Conservation (phyloP, 1,140 invertebrate species). For the Asbolus verrucosus region DNA sequence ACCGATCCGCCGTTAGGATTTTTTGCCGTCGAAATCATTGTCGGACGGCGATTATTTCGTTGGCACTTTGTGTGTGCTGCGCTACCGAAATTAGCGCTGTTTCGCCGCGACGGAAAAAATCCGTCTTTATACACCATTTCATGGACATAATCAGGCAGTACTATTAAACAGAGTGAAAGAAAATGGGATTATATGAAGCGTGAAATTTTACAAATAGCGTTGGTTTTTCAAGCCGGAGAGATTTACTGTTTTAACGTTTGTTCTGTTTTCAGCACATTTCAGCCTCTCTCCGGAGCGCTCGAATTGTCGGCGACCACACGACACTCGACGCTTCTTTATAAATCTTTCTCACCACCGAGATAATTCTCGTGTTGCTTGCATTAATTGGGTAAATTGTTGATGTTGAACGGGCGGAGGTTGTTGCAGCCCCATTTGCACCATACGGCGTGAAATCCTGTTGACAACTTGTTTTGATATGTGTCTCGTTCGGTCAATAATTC, state of each 20-base stretch:
- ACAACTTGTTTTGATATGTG: constrained; percentile 36
- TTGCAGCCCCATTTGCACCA: constrained; percentile 1
- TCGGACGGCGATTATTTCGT: neutral
- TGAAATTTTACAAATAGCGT: constrained; percentile 44
- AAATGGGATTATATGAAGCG: constrained; percentile 44
- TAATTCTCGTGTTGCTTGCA: constrained; percentile 17
- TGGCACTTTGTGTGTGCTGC: constrained; percentile 7
- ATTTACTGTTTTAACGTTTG: constrained; percentile 17
- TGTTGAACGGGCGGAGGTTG: neutral
- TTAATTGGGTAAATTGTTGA: constrained; percentile 26
- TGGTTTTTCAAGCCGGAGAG: constrained; percentile 28
- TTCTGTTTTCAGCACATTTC: neutral
- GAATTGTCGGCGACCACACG: too few relatives aligned
- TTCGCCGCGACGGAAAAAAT: neutral
- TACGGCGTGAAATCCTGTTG: constrained; percentile 24
- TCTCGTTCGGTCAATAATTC: constrained; percentile 17
- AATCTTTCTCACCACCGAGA: too few relatives aligned
- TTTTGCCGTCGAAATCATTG: neutral
- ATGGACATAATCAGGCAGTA: constrained; percentile 36
- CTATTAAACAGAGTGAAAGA: constrained; percentile 38
- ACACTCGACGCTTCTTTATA: too few relatives aligned
- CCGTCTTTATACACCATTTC: constrained; percentile 23
- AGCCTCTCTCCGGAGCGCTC: neutral
- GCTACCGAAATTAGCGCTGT: neutral
- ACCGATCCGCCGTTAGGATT: constrained; percentile 16